Percentiles rank a stretch among this genome's conserved stretches.
These are phyloP conservation scores for Drosophila simulans DNA, from an alignment of 1,140 invertebrate genomes.

Conservation along the genomic window DNA sequence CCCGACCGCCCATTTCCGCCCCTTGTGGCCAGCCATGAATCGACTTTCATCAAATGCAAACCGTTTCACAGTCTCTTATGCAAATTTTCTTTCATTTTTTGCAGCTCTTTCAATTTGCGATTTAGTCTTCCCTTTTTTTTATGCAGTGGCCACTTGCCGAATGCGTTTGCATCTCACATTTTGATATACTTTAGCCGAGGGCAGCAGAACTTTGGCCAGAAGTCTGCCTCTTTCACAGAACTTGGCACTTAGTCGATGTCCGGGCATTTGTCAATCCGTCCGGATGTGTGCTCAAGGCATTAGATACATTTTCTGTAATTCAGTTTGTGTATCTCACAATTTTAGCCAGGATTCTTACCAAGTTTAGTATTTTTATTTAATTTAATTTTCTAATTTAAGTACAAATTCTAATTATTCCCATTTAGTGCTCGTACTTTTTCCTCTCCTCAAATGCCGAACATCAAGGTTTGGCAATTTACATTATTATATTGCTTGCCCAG, in stretches of 20 bases:
- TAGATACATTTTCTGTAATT: background rate
- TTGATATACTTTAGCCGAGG: conserved; percentile 24
- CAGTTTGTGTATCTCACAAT: background rate
- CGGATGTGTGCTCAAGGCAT: conserved; percentile 2
- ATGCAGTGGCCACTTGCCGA: conserved; percentile 44
- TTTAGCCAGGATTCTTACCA: background rate
- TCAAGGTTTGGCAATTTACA: conserved; percentile 34
- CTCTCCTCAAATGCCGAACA: background rate
- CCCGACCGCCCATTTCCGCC: conserved; percentile 1
- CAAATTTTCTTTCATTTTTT: conserved; percentile 39
- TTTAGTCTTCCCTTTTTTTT: conserved; percentile 35
- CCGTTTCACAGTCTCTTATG: conserved; percentile 56
- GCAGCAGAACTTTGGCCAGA: conserved; percentile 23
- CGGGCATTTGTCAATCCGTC: background rate
- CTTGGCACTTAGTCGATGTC: conserved; percentile 12
- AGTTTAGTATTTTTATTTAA: too few species aligned
- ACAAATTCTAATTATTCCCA: background rate
- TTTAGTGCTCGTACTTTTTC: background rate
- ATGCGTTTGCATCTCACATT: conserved; percentile 47
- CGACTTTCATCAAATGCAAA: conserved; percentile 57
- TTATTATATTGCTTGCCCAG: conserved; percentile 12
- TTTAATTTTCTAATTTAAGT: too few species aligned
- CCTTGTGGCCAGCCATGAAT: conserved; percentile 44
- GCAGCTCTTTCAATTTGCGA: conserved; percentile 43
- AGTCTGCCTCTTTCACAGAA: background rate